phyloP scores from a whole-genome alignment of 2,113 vertebrate species.

The Oxyruncus cristatus region DNA sequence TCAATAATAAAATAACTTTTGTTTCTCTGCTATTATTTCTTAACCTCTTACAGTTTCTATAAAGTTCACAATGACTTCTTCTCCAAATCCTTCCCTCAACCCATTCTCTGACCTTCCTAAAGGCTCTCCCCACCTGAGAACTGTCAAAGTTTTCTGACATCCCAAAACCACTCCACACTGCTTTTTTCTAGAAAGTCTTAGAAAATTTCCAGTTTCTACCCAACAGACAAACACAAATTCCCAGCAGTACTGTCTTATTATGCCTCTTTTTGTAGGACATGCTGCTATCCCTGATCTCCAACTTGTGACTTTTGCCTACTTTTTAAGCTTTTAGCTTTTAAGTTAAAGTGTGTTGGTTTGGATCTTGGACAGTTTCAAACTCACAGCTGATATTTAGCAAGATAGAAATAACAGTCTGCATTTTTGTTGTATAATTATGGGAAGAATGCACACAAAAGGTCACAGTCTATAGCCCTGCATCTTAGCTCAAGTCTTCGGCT shows the following conservation, averaged over 20 bases:
- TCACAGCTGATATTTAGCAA: constrained; percentile 14
- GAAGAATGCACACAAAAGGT: constrained; percentile 45
- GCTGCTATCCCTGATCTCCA: not conserved
- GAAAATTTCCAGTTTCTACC: not conserved
- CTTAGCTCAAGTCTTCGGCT: constrained; percentile 12
- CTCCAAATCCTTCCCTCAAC: not conserved
- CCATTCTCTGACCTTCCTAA: not conserved
- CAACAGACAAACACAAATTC: not conserved
- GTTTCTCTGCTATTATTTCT: not conserved
- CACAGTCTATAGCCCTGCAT: not conserved
- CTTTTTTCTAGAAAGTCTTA: not conserved
- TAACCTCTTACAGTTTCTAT: not conserved
- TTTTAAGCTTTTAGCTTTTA: not conserved
- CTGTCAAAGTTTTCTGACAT: not conserved
- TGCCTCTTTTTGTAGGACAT: not conserved
- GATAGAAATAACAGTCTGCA: constrained; percentile 32
- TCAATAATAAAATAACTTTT: not conserved
- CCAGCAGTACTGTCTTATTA: not conserved
- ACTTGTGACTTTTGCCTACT: not conserved
- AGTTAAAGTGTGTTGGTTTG: not conserved
- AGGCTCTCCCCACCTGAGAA: not conserved
- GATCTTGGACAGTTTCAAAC: not conserved
- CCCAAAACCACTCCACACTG: not conserved
- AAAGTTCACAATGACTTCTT: not conserved
- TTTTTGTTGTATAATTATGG: constrained; percentile 26